Evolutionary conservation across 2,888 invertebrate genomes (phyloP).

Genomic region (Lasioglossum villosulum): DNA sequence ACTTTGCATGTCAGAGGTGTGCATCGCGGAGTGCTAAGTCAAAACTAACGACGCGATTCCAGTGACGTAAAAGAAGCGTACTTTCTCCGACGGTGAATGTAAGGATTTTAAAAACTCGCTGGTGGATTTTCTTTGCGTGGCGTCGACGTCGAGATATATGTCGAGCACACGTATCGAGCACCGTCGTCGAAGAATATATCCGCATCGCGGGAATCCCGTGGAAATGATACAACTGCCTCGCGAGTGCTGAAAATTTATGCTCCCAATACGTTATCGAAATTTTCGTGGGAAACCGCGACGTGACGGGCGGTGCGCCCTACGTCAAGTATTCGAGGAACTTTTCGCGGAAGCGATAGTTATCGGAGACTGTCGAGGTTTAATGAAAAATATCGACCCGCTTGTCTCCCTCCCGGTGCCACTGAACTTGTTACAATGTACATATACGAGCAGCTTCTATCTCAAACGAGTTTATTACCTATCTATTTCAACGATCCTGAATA

Average conservation of each 20-base stretch:
- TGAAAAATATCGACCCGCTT: conserved; percentile 33
- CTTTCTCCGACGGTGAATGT: neutral
- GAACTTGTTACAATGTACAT: neutral
- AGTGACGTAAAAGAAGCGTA: conserved; percentile 11
- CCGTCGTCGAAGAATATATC: neutral
- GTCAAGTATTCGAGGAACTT: conserved; percentile 37
- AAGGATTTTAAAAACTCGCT: conserved; percentile 6
- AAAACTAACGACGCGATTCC: conserved; percentile 23
- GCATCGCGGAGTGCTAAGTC: neutral
- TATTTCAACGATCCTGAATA: neutral
- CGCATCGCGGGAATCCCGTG: neutral
- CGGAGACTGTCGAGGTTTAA: neutral
- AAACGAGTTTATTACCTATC: neutral
- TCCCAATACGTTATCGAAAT: conserved; percentile 49
- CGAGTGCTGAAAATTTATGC: conserved; percentile 10
- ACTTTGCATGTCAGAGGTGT: neutral
- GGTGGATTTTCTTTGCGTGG: conserved; percentile 25
- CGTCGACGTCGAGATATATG: neutral
- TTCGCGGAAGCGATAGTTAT: neutral
- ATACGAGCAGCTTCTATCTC: neutral
- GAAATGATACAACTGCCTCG: conserved; percentile 16
- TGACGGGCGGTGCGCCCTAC: neutral
- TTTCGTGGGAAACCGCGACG: conserved; percentile 35
- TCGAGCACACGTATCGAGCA: neutral
- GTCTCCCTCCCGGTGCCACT: conserved; percentile 1